A percentile compares a stretch with the other conserved stretches of the same genome.
Evolutionary conservation across 2,888 invertebrate genomes (phyloP).

Genomic region (Uloborus plumipes): DNA sequence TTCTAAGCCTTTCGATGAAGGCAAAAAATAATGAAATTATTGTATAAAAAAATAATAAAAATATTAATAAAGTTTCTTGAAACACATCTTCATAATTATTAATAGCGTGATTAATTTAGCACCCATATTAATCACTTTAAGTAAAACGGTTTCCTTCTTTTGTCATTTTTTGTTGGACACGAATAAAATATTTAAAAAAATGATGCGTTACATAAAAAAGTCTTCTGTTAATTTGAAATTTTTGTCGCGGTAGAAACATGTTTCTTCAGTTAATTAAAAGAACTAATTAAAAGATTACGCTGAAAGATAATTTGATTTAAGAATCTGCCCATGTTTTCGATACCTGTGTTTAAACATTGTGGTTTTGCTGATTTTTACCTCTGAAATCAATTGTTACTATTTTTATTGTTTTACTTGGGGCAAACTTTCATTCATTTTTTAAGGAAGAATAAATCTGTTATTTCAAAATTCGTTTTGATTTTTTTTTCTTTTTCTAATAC

Average conservation of each 20-base stretch:
- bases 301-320: constrained; percentile 25
- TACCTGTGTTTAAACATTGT: not conserved
- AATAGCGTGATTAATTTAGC: constrained; percentile 47
- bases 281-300: constrained; percentile 45
- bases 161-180: constrained; percentile 2
- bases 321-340: constrained; percentile 5
- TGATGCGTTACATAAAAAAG: constrained; percentile 10
- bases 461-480: too few species aligned
- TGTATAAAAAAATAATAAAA: not conserved
- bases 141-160: constrained; percentile 23
- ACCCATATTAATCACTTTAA: constrained; percentile 34
- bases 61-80: constrained; percentile 11
- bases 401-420: too few species aligned
- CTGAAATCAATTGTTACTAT: too few species aligned
- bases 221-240: constrained; percentile 37
- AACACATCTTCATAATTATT: constrained; percentile 37
- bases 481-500: too few species aligned
- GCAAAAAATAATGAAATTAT: too few species aligned
- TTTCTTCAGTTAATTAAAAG: constrained; percentile 41
- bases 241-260: not conserved
- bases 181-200: constrained; percentile 7
- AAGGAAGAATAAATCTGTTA: too few species aligned
- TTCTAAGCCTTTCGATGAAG: too few species aligned
- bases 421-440: too few species aligned
- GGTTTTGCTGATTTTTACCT: too few species aligned